These are phyloP conservation scores for Gallinago stenura DNA, from an alignment of 2,797 vertebrate species.

Conservation along the genomic window DNA sequence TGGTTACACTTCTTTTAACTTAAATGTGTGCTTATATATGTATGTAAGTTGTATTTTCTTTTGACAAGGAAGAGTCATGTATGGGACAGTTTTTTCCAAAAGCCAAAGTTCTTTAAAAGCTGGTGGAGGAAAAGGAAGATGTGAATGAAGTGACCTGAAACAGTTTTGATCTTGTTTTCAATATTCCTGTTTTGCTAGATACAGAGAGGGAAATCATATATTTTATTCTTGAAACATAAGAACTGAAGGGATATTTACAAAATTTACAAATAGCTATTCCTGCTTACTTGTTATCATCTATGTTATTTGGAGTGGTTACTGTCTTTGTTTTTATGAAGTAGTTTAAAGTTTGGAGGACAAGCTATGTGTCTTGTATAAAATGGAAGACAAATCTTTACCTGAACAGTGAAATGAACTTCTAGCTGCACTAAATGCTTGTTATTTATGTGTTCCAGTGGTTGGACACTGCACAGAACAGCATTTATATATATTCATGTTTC, in stretches of 20 bases:
- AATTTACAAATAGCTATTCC: neutral
- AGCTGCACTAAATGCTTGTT: neutral
- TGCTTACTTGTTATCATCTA: neutral
- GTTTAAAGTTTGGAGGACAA: neutral
- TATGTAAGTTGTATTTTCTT: neutral
- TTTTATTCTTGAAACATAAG: neutral
- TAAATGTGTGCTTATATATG: rapidly evolving
- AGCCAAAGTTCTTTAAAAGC: neutral
- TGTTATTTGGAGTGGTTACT: neutral
- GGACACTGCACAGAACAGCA: neutral
- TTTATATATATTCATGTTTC: neutral
- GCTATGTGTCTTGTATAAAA: rapidly evolving
- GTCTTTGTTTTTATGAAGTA: neutral
- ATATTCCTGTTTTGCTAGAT: neutral
- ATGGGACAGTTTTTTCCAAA: neutral
- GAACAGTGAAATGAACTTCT: neutral
- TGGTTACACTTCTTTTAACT: neutral
- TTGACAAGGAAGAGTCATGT: neutral
- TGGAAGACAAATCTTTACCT: neutral
- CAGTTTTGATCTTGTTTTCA: neutral
- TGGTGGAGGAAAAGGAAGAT: neutral
- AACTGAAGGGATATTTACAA: neutral
- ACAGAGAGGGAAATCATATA: neutral
- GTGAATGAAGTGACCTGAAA: neutral
- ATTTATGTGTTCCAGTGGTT: neutral